Evolutionary conservation across 2,113 vertebrate species (phyloP).

Genomic region (Ivindomyrus marchei): DNA sequence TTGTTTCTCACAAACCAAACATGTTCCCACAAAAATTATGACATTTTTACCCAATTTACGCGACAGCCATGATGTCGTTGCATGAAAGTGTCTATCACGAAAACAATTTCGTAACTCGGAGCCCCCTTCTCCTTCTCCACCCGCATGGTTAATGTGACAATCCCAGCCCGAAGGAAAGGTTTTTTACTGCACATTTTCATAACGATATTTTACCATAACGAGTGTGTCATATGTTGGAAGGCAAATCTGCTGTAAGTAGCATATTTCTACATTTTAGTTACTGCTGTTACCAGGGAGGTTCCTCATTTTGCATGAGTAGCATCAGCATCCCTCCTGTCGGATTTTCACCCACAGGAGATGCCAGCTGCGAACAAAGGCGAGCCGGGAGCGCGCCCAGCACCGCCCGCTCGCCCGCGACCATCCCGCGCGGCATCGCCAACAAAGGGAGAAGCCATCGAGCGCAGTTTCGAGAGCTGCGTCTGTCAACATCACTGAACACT

Average conservation of each 20-base stretch:
- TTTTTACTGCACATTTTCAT: neutral
- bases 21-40: neutral
- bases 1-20: neutral
- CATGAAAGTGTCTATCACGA: neutral
- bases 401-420: neutral
- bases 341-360: slow-evolving; percentile 22
- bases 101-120: neutral
- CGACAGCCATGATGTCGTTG: neutral
- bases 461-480: neutral
- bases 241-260: neutral
- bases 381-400: slow-evolving; percentile 21
- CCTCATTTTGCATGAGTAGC: neutral
- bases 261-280: neutral
- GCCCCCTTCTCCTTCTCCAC: neutral
- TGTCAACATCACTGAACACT: neutral
- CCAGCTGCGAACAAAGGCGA: slow-evolving; percentile 49
- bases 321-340: neutral
- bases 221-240: neutral
- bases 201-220: neutral
- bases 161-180: neutral
- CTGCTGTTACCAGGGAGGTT: neutral
- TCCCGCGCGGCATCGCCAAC: neutral
- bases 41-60: neutral
- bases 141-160: neutral
- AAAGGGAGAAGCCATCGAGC: neutral